Conservation (phyloP, 2,797 vertebrate genomes). For the Anabacerthia variegaticeps region DNA sequence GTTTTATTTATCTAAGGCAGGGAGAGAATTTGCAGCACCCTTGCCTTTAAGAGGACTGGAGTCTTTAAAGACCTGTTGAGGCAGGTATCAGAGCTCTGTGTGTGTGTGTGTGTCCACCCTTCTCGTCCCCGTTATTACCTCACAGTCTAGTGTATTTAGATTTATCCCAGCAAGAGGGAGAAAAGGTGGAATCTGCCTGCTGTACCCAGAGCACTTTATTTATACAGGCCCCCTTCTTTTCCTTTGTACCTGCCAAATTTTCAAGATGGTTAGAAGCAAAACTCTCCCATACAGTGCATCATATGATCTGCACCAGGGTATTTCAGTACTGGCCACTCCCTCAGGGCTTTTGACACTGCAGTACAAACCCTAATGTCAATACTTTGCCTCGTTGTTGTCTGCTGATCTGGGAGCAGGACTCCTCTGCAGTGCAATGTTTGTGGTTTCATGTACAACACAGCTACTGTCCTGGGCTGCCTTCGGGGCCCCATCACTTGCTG, state of each 20-base stretch:
- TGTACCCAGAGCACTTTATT: background rate
- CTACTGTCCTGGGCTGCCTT: background rate
- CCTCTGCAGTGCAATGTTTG: background rate
- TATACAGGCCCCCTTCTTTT: background rate
- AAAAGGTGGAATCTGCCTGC: background rate
- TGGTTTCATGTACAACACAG: background rate
- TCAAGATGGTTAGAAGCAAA: background rate
- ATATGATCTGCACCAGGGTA: background rate
- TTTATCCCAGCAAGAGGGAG: background rate
- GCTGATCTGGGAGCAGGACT: background rate
- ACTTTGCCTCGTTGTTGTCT: accelerated
- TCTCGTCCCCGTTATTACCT: background rate
- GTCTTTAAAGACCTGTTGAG: background rate
- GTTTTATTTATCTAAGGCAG: background rate
- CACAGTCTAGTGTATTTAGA: background rate
- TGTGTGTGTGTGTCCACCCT: background rate
- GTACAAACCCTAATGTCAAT: background rate
- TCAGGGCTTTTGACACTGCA: background rate
- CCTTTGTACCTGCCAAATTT: background rate
- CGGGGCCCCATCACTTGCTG: background rate
- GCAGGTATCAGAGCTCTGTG: background rate
- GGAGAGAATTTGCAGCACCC: background rate
- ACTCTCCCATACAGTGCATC: background rate
- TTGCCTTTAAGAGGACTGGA: background rate
- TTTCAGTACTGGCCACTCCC: background rate